Conservation (phyloP, 1,140 invertebrate genomes). For the Micrasema longulum region DNA sequence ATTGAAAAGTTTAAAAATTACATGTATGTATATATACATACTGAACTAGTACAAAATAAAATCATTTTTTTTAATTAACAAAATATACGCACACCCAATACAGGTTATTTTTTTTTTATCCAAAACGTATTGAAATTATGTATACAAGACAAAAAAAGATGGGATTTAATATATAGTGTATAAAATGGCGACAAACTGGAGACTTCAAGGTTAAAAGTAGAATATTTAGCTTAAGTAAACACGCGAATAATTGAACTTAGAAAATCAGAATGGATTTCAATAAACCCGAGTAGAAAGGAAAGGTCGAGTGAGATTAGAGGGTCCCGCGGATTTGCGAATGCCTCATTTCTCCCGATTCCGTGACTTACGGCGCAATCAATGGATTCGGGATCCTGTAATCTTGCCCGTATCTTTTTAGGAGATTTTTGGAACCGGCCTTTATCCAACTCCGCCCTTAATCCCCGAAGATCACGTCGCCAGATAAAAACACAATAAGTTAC, state of each 20-base stretch:
- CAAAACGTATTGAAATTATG: no score
- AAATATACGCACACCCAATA: no score
- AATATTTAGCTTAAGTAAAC: constrained; percentile 4
- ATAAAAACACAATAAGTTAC: constrained; percentile 55
- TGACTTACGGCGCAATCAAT: constrained; percentile 36
- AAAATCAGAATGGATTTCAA: constrained; percentile 36
- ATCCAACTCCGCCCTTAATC: constrained; percentile 20
- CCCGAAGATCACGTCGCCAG: constrained; percentile 35
- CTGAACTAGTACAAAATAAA: no score
- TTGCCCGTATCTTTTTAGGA: constrained; percentile 31
- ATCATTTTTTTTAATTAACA: no score
- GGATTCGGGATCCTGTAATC: constrained; percentile 34
- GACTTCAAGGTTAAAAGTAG: background rate
- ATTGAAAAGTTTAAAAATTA: no score
- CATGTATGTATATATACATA: no score
- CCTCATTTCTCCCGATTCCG: constrained; percentile 35
- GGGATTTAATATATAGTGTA: no score
- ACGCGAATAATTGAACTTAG: constrained; percentile 27
- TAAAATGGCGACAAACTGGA: no score
- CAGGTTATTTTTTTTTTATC: no score
- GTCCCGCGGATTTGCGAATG: constrained; percentile 29
- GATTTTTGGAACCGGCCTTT: background rate
- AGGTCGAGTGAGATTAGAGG: constrained; percentile 32
- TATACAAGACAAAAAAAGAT: no score
- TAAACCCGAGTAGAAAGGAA: constrained; percentile 31